Base-by-base conservation (phyloP, 2,113 vertebrate species). In the Ailuropoda melanoleuca region DNA sequence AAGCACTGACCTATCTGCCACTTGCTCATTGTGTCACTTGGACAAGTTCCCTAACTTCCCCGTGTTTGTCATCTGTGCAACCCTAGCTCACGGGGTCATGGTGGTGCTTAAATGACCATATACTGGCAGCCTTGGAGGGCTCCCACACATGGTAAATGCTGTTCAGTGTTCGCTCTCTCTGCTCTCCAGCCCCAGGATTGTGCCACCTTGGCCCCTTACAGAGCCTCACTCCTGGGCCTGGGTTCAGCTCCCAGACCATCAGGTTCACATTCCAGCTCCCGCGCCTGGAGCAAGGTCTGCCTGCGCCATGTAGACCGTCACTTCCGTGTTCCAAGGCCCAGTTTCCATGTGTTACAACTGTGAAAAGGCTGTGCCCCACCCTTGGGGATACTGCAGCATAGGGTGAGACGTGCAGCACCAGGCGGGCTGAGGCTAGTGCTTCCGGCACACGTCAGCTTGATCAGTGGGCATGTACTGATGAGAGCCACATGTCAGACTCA, bases 381-480 rank as follows among this genome's bases (percentile, higher is more conserved):
- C 53, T 14, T 4, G 0, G 34, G 88, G 31, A 34, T 24, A 37
- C 37, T 15, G 66, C 68, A 48, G 34, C 39, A 1, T 0, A 1
- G 8, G 26, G 13, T 18, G 39, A 75, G 23, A n/a, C 3, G 17
- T 14, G 43, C 34, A 4, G 31, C 48, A 46, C 31, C 19, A 9
- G 80, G 24, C 34, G 37, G 31, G 43, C 48, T 1, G 1, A 74
- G 72, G 21, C 70, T 34, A 5, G 14, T 12, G 13, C n/a, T 83
- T 9, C 13, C 19, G 14, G 50, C 11, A 6, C 5, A 1, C 26
- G 53, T 75, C 3, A 10, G 56, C 53, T 56, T 58, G 43, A 37
- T 46, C 55, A 1, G 1, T 1, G 18, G 31, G 4, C 0, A 0
- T 19, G 10, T 46, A 4, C 6, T 24, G 43, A 43, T 7, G 8